Conservation (phyloP, 2,113 vertebrate species). For the Tyto alba region DNA sequence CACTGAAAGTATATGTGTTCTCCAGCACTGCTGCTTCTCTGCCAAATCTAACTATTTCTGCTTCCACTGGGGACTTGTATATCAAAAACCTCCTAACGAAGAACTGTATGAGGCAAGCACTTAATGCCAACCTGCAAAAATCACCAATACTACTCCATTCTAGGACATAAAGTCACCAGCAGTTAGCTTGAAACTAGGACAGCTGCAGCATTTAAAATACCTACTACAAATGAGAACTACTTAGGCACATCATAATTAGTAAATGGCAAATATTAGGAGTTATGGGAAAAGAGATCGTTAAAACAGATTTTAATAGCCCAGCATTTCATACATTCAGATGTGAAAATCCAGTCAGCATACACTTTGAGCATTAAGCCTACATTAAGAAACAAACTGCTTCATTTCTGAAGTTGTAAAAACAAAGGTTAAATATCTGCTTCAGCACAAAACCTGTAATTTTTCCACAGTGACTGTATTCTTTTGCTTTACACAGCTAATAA, state of each 20-base stretch:
- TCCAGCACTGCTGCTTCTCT: neutral
- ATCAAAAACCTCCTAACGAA: neutral
- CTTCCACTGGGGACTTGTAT: neutral
- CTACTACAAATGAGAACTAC: constrained; percentile 4
- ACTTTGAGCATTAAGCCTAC: neutral
- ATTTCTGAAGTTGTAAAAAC: constrained; percentile 53
- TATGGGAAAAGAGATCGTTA: constrained; percentile 30
- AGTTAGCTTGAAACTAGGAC: neutral
- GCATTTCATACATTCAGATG: neutral
- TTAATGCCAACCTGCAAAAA: neutral
- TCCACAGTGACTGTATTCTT: neutral
- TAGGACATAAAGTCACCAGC: neutral
- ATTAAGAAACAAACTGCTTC: constrained; percentile 43
- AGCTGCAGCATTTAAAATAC: constrained; percentile 37
- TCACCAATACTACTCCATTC: neutral
- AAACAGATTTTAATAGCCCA: constrained; percentile 23
- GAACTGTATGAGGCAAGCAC: neutral
- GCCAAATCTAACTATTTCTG: neutral
- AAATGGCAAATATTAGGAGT: constrained; percentile 61
- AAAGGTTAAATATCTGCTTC: constrained; percentile 53
- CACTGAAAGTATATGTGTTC: neutral
- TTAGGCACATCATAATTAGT: constrained; percentile 43
- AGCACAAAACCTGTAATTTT: constrained; percentile 37
- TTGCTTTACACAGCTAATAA: constrained; percentile 19
- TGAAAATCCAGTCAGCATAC: neutral